Percentiles rank a stretch among this genome's conserved stretches.
phyloP scores from a whole-genome alignment of 2,113 vertebrate species.

The Epinephelus lanceolatus region DNA sequence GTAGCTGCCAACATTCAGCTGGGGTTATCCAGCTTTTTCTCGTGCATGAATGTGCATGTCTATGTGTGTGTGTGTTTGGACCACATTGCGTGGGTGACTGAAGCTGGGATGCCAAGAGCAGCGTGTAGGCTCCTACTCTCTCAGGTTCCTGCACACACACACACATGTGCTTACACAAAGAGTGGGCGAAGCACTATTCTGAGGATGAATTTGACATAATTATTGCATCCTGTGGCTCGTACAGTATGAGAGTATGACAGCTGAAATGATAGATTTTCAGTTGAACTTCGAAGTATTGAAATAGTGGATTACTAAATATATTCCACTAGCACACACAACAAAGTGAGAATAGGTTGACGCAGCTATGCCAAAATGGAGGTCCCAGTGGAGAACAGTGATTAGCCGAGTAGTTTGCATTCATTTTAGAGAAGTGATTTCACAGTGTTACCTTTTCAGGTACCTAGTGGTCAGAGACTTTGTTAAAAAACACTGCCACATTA shows the following conservation, averaged over 20 bases:
- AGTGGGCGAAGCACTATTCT: slow-evolving; percentile 39
- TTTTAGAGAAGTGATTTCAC: too few species aligned
- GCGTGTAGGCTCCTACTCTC: slow-evolving; percentile 17
- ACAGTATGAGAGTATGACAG: slow-evolving; percentile 8
- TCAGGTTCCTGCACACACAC: slow-evolving; percentile 18
- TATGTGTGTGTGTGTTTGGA: slow-evolving; percentile 39
- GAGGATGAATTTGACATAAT: slow-evolving; percentile 35
- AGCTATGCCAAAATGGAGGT: slow-evolving; percentile 6
- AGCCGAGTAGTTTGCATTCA: slow-evolving; percentile 9
- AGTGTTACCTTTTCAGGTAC: too few species aligned
- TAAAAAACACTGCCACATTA: too few species aligned
- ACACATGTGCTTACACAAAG: slow-evolving; percentile 37
- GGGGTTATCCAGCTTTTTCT: slow-evolving; percentile 33
- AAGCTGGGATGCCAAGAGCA: slow-evolving; percentile 49
- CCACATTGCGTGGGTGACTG: slow-evolving; percentile 52
- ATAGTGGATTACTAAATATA: neutral
- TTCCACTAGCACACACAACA: neutral
- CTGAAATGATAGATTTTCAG: neutral
- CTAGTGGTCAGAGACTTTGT: too few species aligned
- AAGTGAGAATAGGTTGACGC: neutral
- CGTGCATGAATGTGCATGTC: slow-evolving; percentile 22
- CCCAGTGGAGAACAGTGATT: slow-evolving; percentile 5
- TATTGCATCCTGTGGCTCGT: neutral
- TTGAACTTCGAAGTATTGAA: neutral
- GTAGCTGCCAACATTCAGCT: slow-evolving; percentile 44